Evolutionary conservation across 2,113 vertebrate genomes (phyloP).

Genomic region (Cephalopterus ornatus): DNA sequence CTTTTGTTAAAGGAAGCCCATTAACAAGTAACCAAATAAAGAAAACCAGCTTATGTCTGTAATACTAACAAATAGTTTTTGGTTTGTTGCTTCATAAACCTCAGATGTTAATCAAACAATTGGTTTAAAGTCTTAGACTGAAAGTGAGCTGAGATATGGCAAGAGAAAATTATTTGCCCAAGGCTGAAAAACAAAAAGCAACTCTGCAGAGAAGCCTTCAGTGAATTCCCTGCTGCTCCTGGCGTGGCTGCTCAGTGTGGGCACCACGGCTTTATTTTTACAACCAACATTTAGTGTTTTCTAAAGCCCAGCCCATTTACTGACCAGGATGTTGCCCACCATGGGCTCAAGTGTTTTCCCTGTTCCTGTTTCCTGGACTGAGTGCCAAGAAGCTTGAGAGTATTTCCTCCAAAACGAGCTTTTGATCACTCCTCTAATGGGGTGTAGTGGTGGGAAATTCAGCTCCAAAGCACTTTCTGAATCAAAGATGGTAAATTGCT

Average conservation of each 20-base stretch:
- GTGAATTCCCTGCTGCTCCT: neutral
- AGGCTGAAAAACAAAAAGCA: neutral
- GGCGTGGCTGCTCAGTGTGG: neutral
- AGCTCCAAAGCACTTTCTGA: neutral
- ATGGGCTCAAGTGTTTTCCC: neutral
- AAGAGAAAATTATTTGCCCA: neutral
- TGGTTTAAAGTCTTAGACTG: neutral
- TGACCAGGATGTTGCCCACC: neutral
- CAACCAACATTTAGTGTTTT: neutral
- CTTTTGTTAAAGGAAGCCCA: neutral
- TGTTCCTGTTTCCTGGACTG: neutral
- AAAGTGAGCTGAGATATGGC: neutral
- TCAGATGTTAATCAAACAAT: neutral
- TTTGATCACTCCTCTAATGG: neutral
- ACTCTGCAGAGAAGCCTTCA: neutral
- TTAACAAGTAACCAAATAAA: neutral
- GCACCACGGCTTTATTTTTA: neutral
- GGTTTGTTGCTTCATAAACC: neutral
- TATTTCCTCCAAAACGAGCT: neutral
- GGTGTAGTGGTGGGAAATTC: neutral
- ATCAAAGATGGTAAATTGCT: neutral
- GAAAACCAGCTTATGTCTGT: neutral
- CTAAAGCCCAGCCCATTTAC: neutral
- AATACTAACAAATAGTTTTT: neutral
- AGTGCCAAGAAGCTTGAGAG: neutral